Base-by-base conservation (phyloP, 1,140 invertebrate genomes). In the Anoplolepis gracilipes region DNA sequence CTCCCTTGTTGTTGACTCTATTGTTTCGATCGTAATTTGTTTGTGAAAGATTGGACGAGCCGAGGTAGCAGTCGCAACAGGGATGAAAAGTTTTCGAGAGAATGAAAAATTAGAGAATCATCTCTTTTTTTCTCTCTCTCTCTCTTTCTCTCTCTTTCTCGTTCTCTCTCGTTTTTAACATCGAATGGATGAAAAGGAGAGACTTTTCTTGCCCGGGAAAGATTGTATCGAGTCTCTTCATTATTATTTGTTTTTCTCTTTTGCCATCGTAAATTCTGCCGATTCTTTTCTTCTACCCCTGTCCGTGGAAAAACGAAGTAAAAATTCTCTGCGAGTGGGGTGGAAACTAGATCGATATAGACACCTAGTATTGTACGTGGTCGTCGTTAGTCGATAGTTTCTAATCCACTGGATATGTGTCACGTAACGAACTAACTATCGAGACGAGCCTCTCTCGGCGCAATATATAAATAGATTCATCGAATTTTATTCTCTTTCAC, bases 381-480 rank as follows among this genome's bases (percentile, higher is more conserved):
- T 81, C 62, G 62, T 81, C 62, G 49, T 55, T 10, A 42, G 67
- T 86, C 78, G 78, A 69, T 67, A 65, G 65, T 85, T 62, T 77
- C 88, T 87, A 89, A 87, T 90, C 91, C 87, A 79, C 87, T 88
- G 88, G 91, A 92, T 92, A 92, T 92, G 91, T 92, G 84, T 92
- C 78, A 85, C 89, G 77, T 90, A 90, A 86, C 85, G 88, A 91
- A 87, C 79, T 88, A 91, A 91, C 75, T 85, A 85, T 85, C 75
- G 70, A 85, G 76, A 77, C 78, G 67, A 82, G 49, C 67, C 36
- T n/a, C 53, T 72, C 78, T 84, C 85, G 55, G 53, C 86, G 59
- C 76, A 87, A 87, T 85, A 92, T 90, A 93, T 92, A 93, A 93
- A 93, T 93, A 93, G 90, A 93, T 92, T 49, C 88, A 89, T 92